A percentile compares a stretch with the other conserved stretches of the same genome.
Conservation (phyloP, 2,113 vertebrate genomes). For the Stigmatopora argus region DNA sequence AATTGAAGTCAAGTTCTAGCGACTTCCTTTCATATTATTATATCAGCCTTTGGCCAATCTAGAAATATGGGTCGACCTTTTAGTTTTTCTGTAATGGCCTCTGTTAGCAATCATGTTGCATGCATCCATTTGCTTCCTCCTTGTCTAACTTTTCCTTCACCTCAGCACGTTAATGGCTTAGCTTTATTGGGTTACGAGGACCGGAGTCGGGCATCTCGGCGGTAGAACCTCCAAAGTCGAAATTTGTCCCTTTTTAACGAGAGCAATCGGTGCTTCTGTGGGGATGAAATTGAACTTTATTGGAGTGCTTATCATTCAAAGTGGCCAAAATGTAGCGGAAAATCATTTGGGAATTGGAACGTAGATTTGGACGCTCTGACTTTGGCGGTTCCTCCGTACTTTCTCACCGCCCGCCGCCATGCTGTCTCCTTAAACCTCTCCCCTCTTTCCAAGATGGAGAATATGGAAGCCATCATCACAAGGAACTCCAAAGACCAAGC, state of each 20-base stretch:
- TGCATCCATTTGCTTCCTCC: conserved; percentile 25
- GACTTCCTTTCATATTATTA: too few relatives aligned
- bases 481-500: conserved; percentile 79
- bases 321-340: too few relatives aligned
- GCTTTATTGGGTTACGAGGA: too few relatives aligned
- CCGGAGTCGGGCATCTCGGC: too few relatives aligned
- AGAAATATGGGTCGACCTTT: too few relatives aligned
- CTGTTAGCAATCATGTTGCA: conserved; percentile 18
- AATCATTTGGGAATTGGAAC: background rate
- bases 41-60: too few relatives aligned
- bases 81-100: conserved; percentile 4
- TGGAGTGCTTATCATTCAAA: too few relatives aligned
- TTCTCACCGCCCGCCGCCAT: conserved; percentile 9
- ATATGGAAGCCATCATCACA: conserved; percentile 78
- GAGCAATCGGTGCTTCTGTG: too few relatives aligned
- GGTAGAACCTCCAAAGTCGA: background rate
- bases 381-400: background rate
- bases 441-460: conserved; percentile 74
- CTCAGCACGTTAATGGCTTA: conserved; percentile 35
- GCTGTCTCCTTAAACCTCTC: background rate
- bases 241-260: background rate
- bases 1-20: too few relatives aligned
- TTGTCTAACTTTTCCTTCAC: conserved; percentile 14
- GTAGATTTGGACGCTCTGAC: background rate
- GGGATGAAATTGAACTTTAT: too few relatives aligned